These are phyloP conservation scores for Heterodera schachtii DNA, from an alignment of 1,140 invertebrate genomes.

Conservation along the genomic window DNA sequence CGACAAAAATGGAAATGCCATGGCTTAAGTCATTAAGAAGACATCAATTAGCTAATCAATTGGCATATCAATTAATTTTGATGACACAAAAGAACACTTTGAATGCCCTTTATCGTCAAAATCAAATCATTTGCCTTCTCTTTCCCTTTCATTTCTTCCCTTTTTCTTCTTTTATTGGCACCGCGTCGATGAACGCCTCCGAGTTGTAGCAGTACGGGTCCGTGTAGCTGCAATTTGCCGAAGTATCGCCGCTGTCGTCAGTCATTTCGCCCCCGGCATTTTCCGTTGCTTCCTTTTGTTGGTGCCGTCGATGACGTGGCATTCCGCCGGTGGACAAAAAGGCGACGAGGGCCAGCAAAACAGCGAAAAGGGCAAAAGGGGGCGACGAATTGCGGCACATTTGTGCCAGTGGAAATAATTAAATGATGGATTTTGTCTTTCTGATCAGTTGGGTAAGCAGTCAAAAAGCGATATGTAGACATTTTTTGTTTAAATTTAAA, in stretches of 20 bases:
- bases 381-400: neutral
- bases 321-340: neutral
- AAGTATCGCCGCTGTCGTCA: neutral
- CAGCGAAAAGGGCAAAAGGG: neutral
- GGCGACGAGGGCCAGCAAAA: neutral
- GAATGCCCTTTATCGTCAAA: too few relatives aligned
- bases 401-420: neutral
- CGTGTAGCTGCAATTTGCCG: neutral
- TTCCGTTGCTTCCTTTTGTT: neutral
- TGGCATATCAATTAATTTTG: too few relatives aligned
- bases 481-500: too few relatives aligned
- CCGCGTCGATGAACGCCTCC: neutral
- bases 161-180: neutral
- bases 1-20: too few relatives aligned
- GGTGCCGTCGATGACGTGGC: neutral
- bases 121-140: too few relatives aligned
- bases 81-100: too few relatives aligned
- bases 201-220: slow-evolving; percentile 4
- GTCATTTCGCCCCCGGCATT: too few relatives aligned
- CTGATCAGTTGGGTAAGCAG: too few relatives aligned
- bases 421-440: too few relatives aligned
- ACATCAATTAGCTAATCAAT: too few relatives aligned
- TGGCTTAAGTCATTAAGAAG: too few relatives aligned
- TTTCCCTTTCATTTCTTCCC: neutral
- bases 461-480: too few relatives aligned